These are phyloP conservation scores for Drosophila serrata DNA, from an alignment of 1,140 invertebrate species.

Conservation along the genomic window DNA sequence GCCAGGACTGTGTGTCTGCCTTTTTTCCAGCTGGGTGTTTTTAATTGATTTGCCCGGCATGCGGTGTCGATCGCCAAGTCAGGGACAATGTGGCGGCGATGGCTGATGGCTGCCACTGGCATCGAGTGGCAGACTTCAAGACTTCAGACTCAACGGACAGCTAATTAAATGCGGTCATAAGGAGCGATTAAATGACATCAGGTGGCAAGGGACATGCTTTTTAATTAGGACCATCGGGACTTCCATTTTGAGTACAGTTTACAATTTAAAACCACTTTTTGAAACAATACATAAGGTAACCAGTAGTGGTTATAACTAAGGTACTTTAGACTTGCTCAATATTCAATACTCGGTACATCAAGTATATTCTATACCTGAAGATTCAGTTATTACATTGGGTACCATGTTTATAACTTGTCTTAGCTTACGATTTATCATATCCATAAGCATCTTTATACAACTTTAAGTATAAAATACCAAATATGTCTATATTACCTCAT, in stretches of 20 bases:
- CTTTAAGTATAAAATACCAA: too few relatives aligned
- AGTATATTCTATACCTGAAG: background rate
- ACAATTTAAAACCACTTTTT: background rate
- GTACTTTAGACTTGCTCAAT: background rate
- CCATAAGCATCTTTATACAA: too few relatives aligned
- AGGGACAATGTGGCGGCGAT: slow-evolving; percentile 53
- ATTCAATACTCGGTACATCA: background rate
- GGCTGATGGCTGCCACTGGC: slow-evolving; percentile 42
- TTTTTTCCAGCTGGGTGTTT: slow-evolving; percentile 38
- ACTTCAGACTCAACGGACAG: slow-evolving; percentile 35
- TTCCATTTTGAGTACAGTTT: background rate
- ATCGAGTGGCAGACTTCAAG: slow-evolving; percentile 36
- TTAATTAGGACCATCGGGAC: slow-evolving; percentile 16
- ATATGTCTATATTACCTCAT: too few relatives aligned
- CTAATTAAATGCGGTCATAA: slow-evolving; percentile 51
- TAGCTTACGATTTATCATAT: too few relatives aligned
- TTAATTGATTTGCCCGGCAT: slow-evolving; percentile 53
- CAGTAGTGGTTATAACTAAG: background rate
- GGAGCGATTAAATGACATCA: slow-evolving; percentile 10
- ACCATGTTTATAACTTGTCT: too few relatives aligned
- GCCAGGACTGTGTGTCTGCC: slow-evolving; percentile 26
- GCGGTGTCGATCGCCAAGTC: slow-evolving; percentile 47
- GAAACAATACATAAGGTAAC: background rate
- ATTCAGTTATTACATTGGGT: too few relatives aligned
- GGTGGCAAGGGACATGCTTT: background rate